Percentiles rank a stretch among this genome's conserved stretches.
These are phyloP conservation scores for Trichogramma dendrolimi DNA, from an alignment of 2,888 invertebrate species.

Conservation along the genomic window DNA sequence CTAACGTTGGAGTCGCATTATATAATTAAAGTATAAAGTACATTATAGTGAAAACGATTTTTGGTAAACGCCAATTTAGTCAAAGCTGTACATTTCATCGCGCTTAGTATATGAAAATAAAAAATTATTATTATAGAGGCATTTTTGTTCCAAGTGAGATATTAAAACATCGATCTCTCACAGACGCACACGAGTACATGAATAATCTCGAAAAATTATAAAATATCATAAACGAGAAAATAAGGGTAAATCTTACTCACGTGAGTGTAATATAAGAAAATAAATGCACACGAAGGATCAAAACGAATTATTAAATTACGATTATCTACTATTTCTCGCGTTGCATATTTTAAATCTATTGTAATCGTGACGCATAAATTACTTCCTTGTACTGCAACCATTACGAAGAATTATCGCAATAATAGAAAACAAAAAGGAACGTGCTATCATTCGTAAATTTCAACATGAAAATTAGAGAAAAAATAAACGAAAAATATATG, in stretches of 20 bases:
- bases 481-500: too few species aligned
- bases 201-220: too few species aligned
- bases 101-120: constrained; percentile 28
- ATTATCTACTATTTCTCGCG: constrained; percentile 18
- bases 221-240: too few species aligned
- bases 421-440: constrained; percentile 5
- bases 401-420: constrained; percentile 20
- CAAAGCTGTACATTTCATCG: constrained; percentile 33
- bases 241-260: too few species aligned
- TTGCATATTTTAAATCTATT: constrained; percentile 24
- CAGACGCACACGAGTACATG: too few species aligned
- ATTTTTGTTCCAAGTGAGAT: too few species aligned
- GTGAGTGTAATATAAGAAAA: too few species aligned
- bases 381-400: constrained; percentile 16
- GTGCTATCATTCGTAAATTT: constrained; percentile 17
- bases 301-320: constrained; percentile 27
- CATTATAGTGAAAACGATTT: constrained; percentile 23
- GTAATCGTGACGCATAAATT: constrained; percentile 25
- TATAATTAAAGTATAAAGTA: neutral
- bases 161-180: too few species aligned
- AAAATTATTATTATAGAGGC: constrained; percentile 6
- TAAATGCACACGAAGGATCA: constrained; percentile 13
- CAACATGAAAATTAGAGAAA: constrained; percentile 10
- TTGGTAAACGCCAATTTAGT: constrained; percentile 25
- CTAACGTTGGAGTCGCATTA: too few species aligned